Conservation (phyloP, 2,113 vertebrate species). For the Eulemur rufifrons region DNA sequence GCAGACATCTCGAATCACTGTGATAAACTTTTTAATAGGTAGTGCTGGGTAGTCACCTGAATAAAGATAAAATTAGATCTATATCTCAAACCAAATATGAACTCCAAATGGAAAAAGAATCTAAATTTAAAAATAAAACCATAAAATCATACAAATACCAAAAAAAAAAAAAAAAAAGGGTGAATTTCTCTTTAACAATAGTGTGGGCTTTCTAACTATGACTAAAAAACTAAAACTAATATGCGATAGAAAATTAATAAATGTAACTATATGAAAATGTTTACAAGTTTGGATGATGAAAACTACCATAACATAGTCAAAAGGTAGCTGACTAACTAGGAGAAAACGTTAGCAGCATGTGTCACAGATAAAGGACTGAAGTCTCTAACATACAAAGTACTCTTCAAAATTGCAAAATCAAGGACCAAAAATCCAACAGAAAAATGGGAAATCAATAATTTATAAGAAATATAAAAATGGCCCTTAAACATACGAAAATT, state of each 20-base stretch:
- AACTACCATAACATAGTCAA: not conserved
- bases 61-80: not conserved
- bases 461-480: not conserved
- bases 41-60: not conserved
- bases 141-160: not conserved
- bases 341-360: not conserved
- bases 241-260: not conserved
- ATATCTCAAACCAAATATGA: not conserved
- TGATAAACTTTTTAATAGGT: not conserved
- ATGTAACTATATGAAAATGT: not conserved
- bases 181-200: not conserved
- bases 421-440: not conserved
- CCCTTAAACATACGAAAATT: not conserved
- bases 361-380: not conserved
- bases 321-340: not conserved
- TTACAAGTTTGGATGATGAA: not conserved
- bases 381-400: not conserved
- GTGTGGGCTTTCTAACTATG: not conserved
- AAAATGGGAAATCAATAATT: not conserved
- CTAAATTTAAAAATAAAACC: conserved; percentile 18
- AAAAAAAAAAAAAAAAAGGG: not conserved
- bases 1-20: not conserved
- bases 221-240: not conserved
- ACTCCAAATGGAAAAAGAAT: not conserved
- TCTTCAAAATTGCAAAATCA: not conserved